A percentile compares a stretch with the other conserved stretches of the same genome.
Evolutionary conservation across 2,888 invertebrate species (phyloP).

Genomic region (Athrips mouffetella): DNA sequence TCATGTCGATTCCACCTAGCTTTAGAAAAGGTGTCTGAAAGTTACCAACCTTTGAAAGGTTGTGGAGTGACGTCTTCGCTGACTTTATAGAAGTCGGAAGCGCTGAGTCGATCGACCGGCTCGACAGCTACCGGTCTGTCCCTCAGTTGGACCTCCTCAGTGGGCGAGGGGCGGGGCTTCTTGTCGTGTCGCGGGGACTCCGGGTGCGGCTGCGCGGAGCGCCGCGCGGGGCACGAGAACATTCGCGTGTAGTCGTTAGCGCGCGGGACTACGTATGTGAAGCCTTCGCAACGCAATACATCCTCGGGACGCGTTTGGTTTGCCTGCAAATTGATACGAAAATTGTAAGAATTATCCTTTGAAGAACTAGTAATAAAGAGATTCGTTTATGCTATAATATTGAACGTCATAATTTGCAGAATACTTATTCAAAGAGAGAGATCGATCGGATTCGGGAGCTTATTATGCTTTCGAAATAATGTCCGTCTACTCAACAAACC

Average conservation of each 20-base stretch:
- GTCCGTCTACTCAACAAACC: no score
- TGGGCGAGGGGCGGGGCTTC: slow-evolving; percentile 54
- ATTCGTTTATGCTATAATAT: no score
- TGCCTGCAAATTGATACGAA: slow-evolving; percentile 22
- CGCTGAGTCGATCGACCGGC: slow-evolving; percentile 58
- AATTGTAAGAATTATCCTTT: slow-evolving; percentile 8
- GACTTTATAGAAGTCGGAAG: slow-evolving; percentile 71
- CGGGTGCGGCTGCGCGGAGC: slow-evolving; percentile 62
- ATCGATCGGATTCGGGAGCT: no score
- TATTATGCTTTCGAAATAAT: no score
- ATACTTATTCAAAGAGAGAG: no score
- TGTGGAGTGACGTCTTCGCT: slow-evolving; percentile 70
- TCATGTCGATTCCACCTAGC: no score
- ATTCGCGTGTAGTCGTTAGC: slow-evolving; percentile 74
- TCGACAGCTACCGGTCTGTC: slow-evolving; percentile 29
- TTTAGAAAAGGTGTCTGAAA: background rate
- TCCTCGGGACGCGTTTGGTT: slow-evolving; percentile 55
- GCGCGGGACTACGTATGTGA: slow-evolving; percentile 81
- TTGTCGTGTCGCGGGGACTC: slow-evolving; percentile 67
- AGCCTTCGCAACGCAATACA: slow-evolving; percentile 54
- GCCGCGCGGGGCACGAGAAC: slow-evolving; percentile 68
- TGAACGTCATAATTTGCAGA: no score
- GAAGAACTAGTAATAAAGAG: no score
- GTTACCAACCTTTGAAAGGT: slow-evolving; percentile 65
- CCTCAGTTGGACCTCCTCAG: slow-evolving; percentile 21